These are phyloP conservation scores for Aptenodytes patagonicus DNA, from an alignment of 2,113 vertebrate genomes.

Conservation along the genomic window DNA sequence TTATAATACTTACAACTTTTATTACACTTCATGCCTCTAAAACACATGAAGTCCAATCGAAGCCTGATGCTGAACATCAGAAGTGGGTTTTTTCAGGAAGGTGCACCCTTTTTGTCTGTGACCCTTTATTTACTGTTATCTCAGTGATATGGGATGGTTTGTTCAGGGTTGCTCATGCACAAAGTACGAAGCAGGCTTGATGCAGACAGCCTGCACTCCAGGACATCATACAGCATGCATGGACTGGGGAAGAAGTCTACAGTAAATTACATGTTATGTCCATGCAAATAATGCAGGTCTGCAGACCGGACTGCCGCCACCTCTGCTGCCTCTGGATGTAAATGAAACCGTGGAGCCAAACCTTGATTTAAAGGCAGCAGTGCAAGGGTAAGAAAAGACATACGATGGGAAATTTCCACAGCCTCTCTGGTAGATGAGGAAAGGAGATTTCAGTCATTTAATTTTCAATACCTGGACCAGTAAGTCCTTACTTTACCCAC, in stretches of 20 bases:
- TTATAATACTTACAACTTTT: neutral
- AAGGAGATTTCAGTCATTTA: neutral
- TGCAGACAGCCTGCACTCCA: neutral
- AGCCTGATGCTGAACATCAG: neutral
- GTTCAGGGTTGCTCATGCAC: neutral
- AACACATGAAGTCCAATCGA: neutral
- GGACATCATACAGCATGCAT: fast-evolving
- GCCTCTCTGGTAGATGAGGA: neutral
- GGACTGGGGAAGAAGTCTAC: neutral
- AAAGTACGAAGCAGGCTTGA: neutral
- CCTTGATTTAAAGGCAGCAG: neutral
- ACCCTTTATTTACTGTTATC: neutral
- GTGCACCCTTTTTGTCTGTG: neutral
- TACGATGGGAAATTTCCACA: fast-evolving
- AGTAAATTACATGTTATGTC: fast-evolving
- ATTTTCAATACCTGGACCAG: neutral
- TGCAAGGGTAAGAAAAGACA: neutral
- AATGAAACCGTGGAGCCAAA: neutral
- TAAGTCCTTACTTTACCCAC: neutral
- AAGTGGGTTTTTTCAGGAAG: fast-evolving
- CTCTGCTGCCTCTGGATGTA: neutral
- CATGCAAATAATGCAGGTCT: neutral
- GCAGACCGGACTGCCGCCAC: neutral
- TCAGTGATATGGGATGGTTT: fast-evolving
- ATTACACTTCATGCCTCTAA: neutral